phyloP scores from a whole-genome alignment of 2,113 vertebrate species.

The Corythaixoides concolor region DNA sequence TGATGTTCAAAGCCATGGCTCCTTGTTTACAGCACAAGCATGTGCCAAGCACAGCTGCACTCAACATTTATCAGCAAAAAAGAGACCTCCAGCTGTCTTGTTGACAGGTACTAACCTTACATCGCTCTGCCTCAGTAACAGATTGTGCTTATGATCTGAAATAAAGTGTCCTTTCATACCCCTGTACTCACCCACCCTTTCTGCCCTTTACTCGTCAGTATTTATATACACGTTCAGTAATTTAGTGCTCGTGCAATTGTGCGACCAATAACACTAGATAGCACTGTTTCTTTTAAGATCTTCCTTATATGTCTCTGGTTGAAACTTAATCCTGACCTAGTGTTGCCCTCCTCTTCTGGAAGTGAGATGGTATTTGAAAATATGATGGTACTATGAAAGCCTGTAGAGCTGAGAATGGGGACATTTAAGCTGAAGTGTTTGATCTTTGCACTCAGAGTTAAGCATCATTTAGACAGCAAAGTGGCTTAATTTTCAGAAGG shows the following conservation, averaged over 20 bases:
- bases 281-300: slow-evolving; percentile 11
- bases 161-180: not conserved
- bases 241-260: not conserved
- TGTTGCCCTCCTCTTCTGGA: not conserved
- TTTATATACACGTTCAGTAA: not conserved
- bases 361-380: slow-evolving; percentile 29
- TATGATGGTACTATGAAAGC: not conserved
- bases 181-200: not conserved
- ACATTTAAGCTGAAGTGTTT: slow-evolving; percentile 20
- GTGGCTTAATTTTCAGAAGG: slow-evolving; percentile 46
- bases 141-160: not conserved
- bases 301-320: not conserved
- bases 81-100: slow-evolving; percentile 30
- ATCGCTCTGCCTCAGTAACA: not conserved
- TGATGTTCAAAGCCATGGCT: not conserved
- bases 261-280: not conserved
- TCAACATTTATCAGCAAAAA: slow-evolving; percentile 50
- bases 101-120: slow-evolving; percentile 44
- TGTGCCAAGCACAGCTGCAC: slow-evolving; percentile 51
- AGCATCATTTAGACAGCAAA: slow-evolving; percentile 46
- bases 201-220: not conserved
- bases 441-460: slow-evolving; percentile 45
- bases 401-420: not conserved
- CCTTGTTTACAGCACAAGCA: not conserved
- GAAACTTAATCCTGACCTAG: slow-evolving; percentile 51